Evolutionary conservation across 2,113 vertebrate species (phyloP), one percentile per base, ranked within the genome.

Genomic region (Ia io): DNA sequence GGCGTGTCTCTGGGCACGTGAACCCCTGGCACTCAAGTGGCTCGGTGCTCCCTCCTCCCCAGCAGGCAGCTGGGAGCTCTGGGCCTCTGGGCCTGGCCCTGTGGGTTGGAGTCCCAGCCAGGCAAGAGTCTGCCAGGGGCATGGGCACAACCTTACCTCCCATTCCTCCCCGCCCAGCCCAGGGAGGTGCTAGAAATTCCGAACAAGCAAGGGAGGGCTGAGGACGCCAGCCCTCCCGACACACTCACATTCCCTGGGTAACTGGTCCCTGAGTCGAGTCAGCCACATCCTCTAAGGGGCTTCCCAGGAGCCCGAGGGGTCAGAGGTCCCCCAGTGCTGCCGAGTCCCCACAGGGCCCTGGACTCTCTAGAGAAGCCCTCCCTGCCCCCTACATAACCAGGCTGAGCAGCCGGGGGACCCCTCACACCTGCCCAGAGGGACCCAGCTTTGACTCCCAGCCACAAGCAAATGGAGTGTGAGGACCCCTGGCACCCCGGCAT

Each of bases 381-480:
- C 28, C 12, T 16, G 20, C 28, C 10, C 61, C 61, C 49, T 14
- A 61, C 1, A 6, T 9, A 2, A 69, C 10, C 35, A 70, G 69
- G 44, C 77, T 25, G 56, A 88, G 61, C 37, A 44, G 56, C 37
- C 1, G 20, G 93, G 96, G 82, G 90, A 88, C 97, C 76, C 2
- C 87, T 89, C 88, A 30, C 32, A 1, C 25, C 71, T 14, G 49
- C 93, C 94, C 56, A n/a, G 25, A 71, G 95, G 86, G 83, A 95
- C 82, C 92, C 70, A 16, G 73, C 63, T 73, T 93, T 97, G 93
- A 88, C 90, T 90, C 76, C 6, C 12, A 94, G 82, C 95, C 88
- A 37, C 25, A 53, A 28, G 82, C 96, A 96, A 93, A 96, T 71
- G 90, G 74, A 95, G 69, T 2, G 69, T 2, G 37, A 93, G 84